Base-by-base conservation (phyloP, 1,140 invertebrate species). In the Drosophila albomicans region DNA sequence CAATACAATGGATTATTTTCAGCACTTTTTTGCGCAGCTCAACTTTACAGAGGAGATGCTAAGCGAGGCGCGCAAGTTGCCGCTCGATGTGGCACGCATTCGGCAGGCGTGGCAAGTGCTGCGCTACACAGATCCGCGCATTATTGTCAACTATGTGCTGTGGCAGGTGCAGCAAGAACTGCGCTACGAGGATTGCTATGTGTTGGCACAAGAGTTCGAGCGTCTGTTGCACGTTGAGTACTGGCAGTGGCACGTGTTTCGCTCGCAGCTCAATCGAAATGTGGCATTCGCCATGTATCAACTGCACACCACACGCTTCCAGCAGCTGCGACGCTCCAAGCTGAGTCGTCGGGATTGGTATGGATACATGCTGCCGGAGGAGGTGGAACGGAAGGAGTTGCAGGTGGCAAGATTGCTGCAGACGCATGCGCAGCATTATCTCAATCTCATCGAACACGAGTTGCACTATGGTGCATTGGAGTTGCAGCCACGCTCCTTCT, bases 241-340 rank as follows among this genome's bases (percentile, higher is more conserved):
- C 25, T 92, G 91, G 91, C 80, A 91, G 15, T 92, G 91, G 91
- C 58, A 86, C 52, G 67, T 91, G 5, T 65, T 92, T 2, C 54
- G 54, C 1, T 25, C 58, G 2, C 64, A 81, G 5, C 43, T 89
- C 7, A 58, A 16, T 1, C 75, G 82, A 1, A 73, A 92, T 3
- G 91, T 92, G 5, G 91, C 91, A 2, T 16, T 92, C 56, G 87
- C 91, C 5, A 56, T 81, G 30, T 92, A 84, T 52, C 84, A 92
- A 28, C 59, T 89, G 46, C 91, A 92, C 28, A 89, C 91, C 1
- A 92, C 91, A 20, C 85, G 87, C 3, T 92, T 92, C 25, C 82
- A 92, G 48, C 57, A 87, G 41, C 64, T 73, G 0, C 68, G 88
- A 2, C 74, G 81, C 28, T 28, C 72, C 5, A 41, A 25, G 1